Evolutionary conservation across 92 coral and sea anemone species (phyloP), one percentile per base, ranked within the genome.

Genomic region (Phymanthus crucifer): DNA sequence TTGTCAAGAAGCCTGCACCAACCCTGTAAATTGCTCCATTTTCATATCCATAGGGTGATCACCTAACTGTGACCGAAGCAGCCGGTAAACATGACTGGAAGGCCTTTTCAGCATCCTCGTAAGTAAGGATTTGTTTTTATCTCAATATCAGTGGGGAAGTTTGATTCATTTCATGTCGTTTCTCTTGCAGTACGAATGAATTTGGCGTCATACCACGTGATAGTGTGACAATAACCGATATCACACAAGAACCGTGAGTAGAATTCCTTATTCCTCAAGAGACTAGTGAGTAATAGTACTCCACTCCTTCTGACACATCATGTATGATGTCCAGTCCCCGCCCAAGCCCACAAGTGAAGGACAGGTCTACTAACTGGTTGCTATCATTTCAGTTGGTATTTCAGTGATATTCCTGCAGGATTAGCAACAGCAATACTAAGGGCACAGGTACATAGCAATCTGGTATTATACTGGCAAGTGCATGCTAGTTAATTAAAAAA

Each of bases 41-140:
- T 65, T 37, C n/a, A n/a, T n/a, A n/a, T 76, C 43, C 66, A 48
- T 32, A 92, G 97, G 97, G 90, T 40, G 93, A 89, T 35, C 93
- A 83, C 47, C 77, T 92, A 38, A 92, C 97, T 12, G 83, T 92
- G 21, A 89, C 97, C 29, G 97, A 89, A 69, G 97, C 93, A 32
- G 85, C 93, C 31, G 91, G 93, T 23, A 90, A 61, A 57, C 81
- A 80, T 6, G 93, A 92, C 66, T 92, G 97, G 97, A 88, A 87
- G 76, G 97, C 93, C 26, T 92, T 89, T 80, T 89, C 93, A 33
- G 86, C 91, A 14, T 87, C 90, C 1, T 89, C 93, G 97, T 92
- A 85, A 92, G 97, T 78, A 31, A 18, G 43, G 11, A 24, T n/a
- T 6, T 17, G 3, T 13, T 6, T 72, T 45, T 43, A 3, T 9